phyloP scores from a whole-genome alignment of 2,888 invertebrate species.

The Criorhina ranunculi region DNA sequence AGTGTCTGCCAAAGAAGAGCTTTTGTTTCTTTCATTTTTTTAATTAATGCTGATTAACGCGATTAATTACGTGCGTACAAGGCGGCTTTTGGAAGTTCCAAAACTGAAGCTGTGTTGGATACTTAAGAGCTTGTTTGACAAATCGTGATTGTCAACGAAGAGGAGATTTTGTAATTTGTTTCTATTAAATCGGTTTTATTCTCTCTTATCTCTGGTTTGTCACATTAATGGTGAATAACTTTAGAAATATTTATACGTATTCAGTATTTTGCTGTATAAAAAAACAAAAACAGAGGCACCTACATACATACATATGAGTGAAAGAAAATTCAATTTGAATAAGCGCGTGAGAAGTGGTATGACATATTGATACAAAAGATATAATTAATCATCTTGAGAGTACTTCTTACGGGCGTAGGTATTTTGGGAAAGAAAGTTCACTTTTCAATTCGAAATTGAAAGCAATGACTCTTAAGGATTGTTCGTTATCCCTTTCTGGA shows the following conservation, averaged over 20 bases:
- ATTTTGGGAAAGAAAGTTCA: too few species aligned
- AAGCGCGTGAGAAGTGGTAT: too few species aligned
- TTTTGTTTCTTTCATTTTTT: conserved; percentile 58
- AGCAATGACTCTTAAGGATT: too few species aligned
- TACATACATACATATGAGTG: too few species aligned
- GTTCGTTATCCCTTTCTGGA: too few species aligned
- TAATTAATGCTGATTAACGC: conserved; percentile 74
- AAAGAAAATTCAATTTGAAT: too few species aligned
- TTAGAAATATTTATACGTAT: neutral
- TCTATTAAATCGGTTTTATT: conserved; percentile 39
- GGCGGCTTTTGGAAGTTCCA: conserved; percentile 46
- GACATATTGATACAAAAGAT: too few species aligned
- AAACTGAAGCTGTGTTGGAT: conserved; percentile 16
- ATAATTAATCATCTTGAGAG: too few species aligned
- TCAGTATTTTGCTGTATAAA: too few species aligned
- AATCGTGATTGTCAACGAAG: conserved; percentile 54
- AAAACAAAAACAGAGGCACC: too few species aligned
- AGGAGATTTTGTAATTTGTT: conserved; percentile 54
- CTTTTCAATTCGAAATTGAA: too few species aligned
- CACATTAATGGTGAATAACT: conserved; percentile 29
- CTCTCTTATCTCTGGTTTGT: conserved; percentile 15
- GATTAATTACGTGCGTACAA: conserved; percentile 62
- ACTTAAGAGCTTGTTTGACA: conserved; percentile 54
- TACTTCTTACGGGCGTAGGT: too few species aligned
- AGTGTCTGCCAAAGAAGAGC: conserved; percentile 43